phyloP scores from a whole-genome alignment of 2,888 invertebrate genomes.

The Pristionchus arcanus region DNA sequence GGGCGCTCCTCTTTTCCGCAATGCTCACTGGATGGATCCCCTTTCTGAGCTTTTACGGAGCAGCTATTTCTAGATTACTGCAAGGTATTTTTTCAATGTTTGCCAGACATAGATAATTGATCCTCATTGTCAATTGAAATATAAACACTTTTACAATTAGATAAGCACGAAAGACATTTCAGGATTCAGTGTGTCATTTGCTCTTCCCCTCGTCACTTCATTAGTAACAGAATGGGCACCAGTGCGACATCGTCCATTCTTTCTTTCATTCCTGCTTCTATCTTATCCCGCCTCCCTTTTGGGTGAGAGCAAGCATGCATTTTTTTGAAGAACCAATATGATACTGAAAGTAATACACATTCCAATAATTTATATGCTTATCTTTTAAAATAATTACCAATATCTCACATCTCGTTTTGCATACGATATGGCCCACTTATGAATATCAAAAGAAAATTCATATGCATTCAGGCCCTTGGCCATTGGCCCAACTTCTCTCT shows the following conservation, averaged over 20 bases:
- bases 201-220: conserved; percentile 7
- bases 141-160: not conserved
- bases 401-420: not conserved
- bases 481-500: conserved; percentile 27
- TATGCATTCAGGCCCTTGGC: conserved; percentile 6
- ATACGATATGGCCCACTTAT: too few species aligned
- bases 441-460: not conserved
- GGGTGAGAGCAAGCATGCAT: not conserved
- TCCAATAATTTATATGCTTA: too few species aligned
- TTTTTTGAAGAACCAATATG: not conserved
- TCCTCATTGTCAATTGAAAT: too few species aligned
- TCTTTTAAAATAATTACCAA: too few species aligned
- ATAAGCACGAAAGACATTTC: not conserved
- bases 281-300: conserved; percentile 20
- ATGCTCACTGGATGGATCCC: conserved; percentile 47
- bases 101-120: too few species aligned
- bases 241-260: conserved; percentile 33
- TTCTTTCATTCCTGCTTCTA: conserved; percentile 31
- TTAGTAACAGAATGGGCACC: conserved; percentile 50
- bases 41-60: conserved; percentile 42
- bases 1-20: conserved; percentile 13
- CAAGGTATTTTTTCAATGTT: conserved; percentile 21
- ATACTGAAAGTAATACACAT: not conserved
- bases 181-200: not conserved
- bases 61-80: not conserved